Evolutionary conservation across 2,888 invertebrate genomes (phyloP).

Genomic region (Mythimna vitellina): DNA sequence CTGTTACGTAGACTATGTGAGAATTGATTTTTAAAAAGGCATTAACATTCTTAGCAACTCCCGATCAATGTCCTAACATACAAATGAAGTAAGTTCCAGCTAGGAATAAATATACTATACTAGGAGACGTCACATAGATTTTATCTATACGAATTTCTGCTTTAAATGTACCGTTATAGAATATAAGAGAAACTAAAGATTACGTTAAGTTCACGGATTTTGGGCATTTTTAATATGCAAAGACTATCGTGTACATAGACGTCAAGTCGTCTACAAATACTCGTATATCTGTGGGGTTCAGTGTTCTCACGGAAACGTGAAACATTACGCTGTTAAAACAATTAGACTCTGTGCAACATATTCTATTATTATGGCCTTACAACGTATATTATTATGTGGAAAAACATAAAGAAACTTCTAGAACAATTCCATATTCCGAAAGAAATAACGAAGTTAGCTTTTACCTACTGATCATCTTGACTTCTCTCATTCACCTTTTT

Average conservation of each 20-base stretch:
- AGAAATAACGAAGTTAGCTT: background rate
- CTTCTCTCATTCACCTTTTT: background rate
- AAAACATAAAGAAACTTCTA: constrained; percentile 1
- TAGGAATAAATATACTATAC: constrained; percentile 26
- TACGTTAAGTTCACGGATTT: constrained; percentile 23
- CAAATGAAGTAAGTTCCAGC: constrained; percentile 54
- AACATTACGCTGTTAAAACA: constrained; percentile 42
- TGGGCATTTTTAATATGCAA: constrained; percentile 37
- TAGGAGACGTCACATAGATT: constrained; percentile 33
- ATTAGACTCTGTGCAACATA: constrained; percentile 27
- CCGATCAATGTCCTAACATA: constrained; percentile 56
- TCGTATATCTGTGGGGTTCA: constrained; percentile 22
- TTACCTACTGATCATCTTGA: background rate
- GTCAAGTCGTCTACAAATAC: constrained; percentile 46
- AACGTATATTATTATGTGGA: constrained; percentile 13
- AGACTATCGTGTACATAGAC: constrained; percentile 15
- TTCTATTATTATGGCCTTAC: constrained; percentile 18
- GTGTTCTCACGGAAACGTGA: constrained; percentile 41
- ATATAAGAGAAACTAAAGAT: constrained; percentile 12
- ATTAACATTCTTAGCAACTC: constrained; percentile 61
- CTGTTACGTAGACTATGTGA: constrained; percentile 47
- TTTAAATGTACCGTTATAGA: constrained; percentile 41
- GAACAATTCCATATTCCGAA: background rate
- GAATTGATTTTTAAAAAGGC: constrained; percentile 65
- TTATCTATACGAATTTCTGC: constrained; percentile 39